Evolutionary conservation across 2,888 invertebrate species (phyloP), one percentile per base, ranked within the genome.

Genomic region (Chorisops tibialis): DNA sequence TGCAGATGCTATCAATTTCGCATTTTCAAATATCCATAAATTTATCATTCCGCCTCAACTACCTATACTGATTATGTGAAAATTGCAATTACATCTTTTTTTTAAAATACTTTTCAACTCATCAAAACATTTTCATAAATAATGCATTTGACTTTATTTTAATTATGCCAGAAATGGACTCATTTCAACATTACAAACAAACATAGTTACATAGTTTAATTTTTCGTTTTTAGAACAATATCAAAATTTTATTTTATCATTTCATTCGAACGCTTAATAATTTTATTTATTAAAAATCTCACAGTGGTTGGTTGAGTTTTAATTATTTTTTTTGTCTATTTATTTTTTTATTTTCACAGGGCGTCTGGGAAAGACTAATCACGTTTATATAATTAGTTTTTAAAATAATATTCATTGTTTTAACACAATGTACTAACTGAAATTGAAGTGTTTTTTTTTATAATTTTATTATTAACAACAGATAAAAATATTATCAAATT

Each of bases 361-460:
- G 77, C 78, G 77, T 77, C 71, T 74, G 75, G 78, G 78, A 78
- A 78, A 78, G 78, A 78, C 77, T 78, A 75, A 78, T 73, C 78
- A 76, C 77, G 75, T 74, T n/a, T 70, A 70, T 66, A 64, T 67
- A 59, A 52, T 60, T 61, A 65, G 54, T 56, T 66, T 64, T 54
- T 51, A 21, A 37, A 58, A 37, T 47, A 52, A 50, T 52, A 60
- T 60, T 56, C n/a, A 54, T 38, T 35, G 48, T 62, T 59, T 59
- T 51, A 56, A 51, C 45, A 30, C n/a, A 37, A 22, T 16, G 1
- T 19, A 58, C 43, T 47, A 58, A 58, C 59, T 35, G 47, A 48
- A 21, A 35, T 18, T 38, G 37, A 18, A 22, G 30, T 30, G 30
- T 30, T 30, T 30, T 30, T n/a, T n/a, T n/a, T 37, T 9, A 9